A percentile compares a stretch with the other conserved stretches of the same genome.
Evolutionary conservation across 2,888 invertebrate genomes (phyloP).

Genomic region (Hemaris fuciformis): DNA sequence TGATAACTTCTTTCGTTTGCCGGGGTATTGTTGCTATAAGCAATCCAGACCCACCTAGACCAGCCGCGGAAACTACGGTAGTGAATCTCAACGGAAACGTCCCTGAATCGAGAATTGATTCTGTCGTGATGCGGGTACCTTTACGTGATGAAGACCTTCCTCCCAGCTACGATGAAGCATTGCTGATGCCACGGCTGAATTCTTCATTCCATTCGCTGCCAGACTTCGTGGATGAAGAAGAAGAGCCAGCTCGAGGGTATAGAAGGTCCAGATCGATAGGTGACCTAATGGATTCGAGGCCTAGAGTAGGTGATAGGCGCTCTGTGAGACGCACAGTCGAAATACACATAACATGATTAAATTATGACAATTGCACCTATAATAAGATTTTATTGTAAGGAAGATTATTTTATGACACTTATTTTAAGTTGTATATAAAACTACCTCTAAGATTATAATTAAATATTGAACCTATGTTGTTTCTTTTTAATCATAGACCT

Average conservation of each 20-base stretch:
- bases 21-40: conserved; percentile 75
- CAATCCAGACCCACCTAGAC: conserved; percentile 49
- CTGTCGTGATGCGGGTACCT: conserved; percentile 60
- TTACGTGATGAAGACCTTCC: conserved; percentile 72
- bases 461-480: neutral
- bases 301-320: conserved; percentile 57
- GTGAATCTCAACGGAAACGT: conserved; percentile 53
- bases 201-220: conserved; percentile 82
- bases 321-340: conserved; percentile 68
- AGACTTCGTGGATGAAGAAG: conserved; percentile 67
- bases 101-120: conserved; percentile 48
- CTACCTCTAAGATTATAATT: neutral
- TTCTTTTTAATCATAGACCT: too few species aligned
- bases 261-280: conserved; percentile 74
- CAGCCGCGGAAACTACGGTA: conserved; percentile 66
- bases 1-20: conserved; percentile 81
- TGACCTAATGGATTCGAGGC: conserved; percentile 63
- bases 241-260: conserved; percentile 44
- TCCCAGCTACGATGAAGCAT: conserved; percentile 89
- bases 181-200: conserved; percentile 86
- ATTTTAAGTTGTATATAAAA: conserved; percentile 4
- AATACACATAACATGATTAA: conserved; percentile 44
- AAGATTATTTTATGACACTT: neutral
- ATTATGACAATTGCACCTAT: neutral
- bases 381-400: neutral